Conservation (phyloP, 2,113 vertebrate genomes). For the Phylloscopus trochilus region DNA sequence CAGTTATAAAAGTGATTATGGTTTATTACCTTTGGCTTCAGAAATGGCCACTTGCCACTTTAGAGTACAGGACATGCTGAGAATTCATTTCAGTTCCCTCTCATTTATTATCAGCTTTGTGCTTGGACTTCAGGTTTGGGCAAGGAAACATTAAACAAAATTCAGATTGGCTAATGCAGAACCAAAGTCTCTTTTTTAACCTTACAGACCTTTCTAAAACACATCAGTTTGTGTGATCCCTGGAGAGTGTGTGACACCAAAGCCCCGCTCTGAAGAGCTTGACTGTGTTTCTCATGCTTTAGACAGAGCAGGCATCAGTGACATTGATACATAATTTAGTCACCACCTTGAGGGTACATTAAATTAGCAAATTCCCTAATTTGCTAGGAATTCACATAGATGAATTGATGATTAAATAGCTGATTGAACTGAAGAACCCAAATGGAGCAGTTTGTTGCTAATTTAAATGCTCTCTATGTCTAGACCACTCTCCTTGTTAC, state of each 20-base stretch:
- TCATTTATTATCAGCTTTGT: background rate
- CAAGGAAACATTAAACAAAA: background rate
- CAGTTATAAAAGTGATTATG: background rate
- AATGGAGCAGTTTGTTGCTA: slow-evolving; percentile 50
- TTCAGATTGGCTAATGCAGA: background rate
- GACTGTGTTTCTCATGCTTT: background rate
- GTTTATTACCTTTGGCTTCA: background rate
- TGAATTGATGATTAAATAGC: slow-evolving; percentile 62
- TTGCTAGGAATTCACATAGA: slow-evolving; percentile 49
- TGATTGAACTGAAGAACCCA: slow-evolving; percentile 46
- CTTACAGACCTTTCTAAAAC: background rate
- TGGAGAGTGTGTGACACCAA: background rate
- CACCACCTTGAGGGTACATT: slow-evolving; percentile 56
- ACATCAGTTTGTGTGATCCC: background rate
- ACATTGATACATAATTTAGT: slow-evolving; percentile 59
- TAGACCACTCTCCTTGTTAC: slow-evolving; percentile 62
- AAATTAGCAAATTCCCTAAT: slow-evolving; percentile 62
- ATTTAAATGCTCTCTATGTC: slow-evolving; percentile 50
- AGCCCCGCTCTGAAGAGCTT: background rate
- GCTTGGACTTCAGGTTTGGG: background rate
- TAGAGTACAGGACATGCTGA: background rate
- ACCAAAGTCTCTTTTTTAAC: background rate
- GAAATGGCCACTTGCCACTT: background rate
- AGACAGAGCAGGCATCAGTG: slow-evolving; percentile 8
- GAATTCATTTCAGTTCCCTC: background rate